Conservation (phyloP, 2,113 vertebrate genomes). For the Hippopotamus amphibius region DNA sequence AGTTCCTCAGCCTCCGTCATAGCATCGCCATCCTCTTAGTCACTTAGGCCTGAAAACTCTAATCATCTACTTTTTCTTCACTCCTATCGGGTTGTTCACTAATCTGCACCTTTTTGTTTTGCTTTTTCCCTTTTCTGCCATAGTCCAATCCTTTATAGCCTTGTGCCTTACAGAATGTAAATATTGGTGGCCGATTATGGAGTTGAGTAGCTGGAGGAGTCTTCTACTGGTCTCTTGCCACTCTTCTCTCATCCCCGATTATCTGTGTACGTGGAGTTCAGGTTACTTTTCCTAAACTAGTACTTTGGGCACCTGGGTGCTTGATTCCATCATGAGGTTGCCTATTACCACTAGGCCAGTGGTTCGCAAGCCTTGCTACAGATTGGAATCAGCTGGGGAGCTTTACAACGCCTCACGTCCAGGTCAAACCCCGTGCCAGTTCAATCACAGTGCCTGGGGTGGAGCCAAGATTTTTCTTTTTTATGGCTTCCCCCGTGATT, state of each 20-base stretch:
- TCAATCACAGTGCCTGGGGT: not conserved
- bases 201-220: not conserved
- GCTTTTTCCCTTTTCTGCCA: not conserved
- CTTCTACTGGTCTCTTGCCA: not conserved
- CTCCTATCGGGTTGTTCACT: not conserved
- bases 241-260: not conserved
- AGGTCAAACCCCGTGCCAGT: not conserved
- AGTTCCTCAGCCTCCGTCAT: not conserved
- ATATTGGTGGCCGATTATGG: not conserved
- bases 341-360: not conserved
- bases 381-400: not conserved
- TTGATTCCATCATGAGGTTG: not conserved
- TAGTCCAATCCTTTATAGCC: not conserved
- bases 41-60: not conserved
- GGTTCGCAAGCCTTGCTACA: not conserved
- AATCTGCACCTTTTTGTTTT: not conserved
- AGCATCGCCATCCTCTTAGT: not conserved
- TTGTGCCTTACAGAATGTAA: not conserved
- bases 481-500: not conserved
- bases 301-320: not conserved
- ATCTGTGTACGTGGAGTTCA: not conserved
- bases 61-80: not conserved
- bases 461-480: not conserved
- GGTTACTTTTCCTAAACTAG: not conserved
- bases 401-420: not conserved